Percentiles rank a stretch among this genome's conserved stretches.
Conservation (phyloP, 92 coral and sea anemone genomes). For the Actinostola sp. region DNA sequence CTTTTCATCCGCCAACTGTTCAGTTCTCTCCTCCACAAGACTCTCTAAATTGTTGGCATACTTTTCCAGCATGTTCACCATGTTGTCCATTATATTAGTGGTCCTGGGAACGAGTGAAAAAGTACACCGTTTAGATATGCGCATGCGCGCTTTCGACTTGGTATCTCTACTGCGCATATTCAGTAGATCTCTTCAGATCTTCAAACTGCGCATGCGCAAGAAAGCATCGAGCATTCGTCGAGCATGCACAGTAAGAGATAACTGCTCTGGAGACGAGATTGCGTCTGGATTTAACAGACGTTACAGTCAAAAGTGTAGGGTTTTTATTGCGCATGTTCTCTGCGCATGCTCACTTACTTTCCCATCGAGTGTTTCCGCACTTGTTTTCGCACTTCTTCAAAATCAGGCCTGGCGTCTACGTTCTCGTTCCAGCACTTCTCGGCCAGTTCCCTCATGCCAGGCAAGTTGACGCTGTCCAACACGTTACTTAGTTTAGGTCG, state of each 20-base stretch:
- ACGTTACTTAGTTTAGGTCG: constrained; percentile 82
- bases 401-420: constrained; percentile 88
- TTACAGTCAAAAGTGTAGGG: too few species aligned
- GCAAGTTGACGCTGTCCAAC: constrained; percentile 56
- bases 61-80: constrained; percentile 97
- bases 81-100: constrained; percentile 95
- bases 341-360: constrained; percentile 48
- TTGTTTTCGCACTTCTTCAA: constrained; percentile 83
- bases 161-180: too few species aligned
- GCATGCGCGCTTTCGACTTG: too few species aligned
- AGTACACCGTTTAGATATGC: too few species aligned
- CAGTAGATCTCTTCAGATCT: too few species aligned
- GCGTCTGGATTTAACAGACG: too few species aligned
- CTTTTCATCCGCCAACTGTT: constrained; percentile 92
- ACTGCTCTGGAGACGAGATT: too few species aligned
- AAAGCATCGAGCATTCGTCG: too few species aligned
- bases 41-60: constrained; percentile 96
- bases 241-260: too few species aligned
- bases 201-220: too few species aligned
- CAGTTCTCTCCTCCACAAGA: constrained; percentile 93
- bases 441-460: constrained; percentile 76
- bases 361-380: constrained; percentile 89
- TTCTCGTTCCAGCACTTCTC: constrained; percentile 91
- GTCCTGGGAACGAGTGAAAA: constrained; percentile 55
- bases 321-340: not conserved